Base-by-base conservation (phyloP, 2,113 vertebrate genomes). In the Argyrosomus japonicus region DNA sequence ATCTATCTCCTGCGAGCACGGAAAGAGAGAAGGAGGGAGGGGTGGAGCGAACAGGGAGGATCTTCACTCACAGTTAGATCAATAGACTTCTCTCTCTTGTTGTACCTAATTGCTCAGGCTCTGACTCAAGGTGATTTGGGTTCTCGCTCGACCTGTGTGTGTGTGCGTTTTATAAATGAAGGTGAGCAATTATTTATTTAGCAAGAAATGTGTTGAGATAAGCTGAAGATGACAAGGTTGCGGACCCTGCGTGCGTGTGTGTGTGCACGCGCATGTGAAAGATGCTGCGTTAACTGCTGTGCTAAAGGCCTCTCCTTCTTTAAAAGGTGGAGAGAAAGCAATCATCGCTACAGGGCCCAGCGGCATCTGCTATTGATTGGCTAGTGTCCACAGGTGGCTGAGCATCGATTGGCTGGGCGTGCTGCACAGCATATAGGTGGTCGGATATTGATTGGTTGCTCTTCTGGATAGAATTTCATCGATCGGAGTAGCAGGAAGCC, bases 341-440 rank as follows among this genome's bases (percentile, higher is more conserved):
- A 91, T 90, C 87, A 92, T 93, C 89, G 77, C 89, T 74, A 27
- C 82, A 79, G 81, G 85, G 73, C 69, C 81, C 61, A 23, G 78
- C 81, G 76, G 87, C 91, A 79, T 89, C 88, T 89, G 67, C 75
- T 85, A 94, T 93, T 61, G 92, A 94, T 92, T 79, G 85, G 87
- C 83, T 29, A 7, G 65, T 67, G 84, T 89, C 89, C 93, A 87
- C 89, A 97, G 96, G 96, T 98, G 75, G 96, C 96, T 51, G 95
- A 94, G 81, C 86, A 87, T 92, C 57, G 88, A 94, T 93, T 85
- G 87, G 90, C 77, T 17, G 19, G 78, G 82, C 45, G 25, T n/a
- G 72, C 81, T 74, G 89, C 87, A 40, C 84, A 61, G 84, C 69
- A 6, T 83, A 82, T 84, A 90, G 91, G 91, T 92, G 91, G 89